Evolutionary conservation across 2,113 vertebrate species (phyloP).

Genomic region (Charina bottae): DNA sequence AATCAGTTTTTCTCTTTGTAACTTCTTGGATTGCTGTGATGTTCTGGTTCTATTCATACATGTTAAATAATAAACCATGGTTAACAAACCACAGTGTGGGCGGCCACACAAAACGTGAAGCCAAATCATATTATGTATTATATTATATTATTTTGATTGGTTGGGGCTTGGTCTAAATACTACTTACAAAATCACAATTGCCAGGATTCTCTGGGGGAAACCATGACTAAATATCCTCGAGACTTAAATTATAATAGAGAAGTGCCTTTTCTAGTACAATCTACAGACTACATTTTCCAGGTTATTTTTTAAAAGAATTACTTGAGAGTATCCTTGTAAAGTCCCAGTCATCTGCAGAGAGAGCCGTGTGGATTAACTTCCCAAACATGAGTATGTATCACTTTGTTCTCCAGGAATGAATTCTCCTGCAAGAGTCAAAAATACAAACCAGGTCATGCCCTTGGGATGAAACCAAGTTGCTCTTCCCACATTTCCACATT

Average conservation of each 20-base stretch:
- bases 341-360: neutral
- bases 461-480: neutral
- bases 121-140: neutral
- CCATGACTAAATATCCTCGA: neutral
- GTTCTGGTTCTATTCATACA: neutral
- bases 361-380: slow-evolving; percentile 8
- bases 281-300: neutral
- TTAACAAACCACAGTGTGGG: neutral
- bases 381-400: slow-evolving; percentile 5
- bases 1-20: neutral
- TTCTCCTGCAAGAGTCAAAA: rapidly evolving
- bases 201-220: neutral
- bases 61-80: neutral
- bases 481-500: neutral
- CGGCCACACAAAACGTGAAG: neutral
- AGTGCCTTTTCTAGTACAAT: neutral
- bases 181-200: neutral
- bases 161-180: neutral
- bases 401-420: neutral
- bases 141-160: neutral
- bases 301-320: neutral
- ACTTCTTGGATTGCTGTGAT: neutral
- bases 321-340: slow-evolving; percentile 10
- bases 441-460: neutral
- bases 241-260: neutral